Percentiles rank a stretch among this genome's conserved stretches.
These are phyloP conservation scores for Tipula vernalis DNA, from an alignment of 2,888 invertebrate species.

Conservation along the genomic window DNA sequence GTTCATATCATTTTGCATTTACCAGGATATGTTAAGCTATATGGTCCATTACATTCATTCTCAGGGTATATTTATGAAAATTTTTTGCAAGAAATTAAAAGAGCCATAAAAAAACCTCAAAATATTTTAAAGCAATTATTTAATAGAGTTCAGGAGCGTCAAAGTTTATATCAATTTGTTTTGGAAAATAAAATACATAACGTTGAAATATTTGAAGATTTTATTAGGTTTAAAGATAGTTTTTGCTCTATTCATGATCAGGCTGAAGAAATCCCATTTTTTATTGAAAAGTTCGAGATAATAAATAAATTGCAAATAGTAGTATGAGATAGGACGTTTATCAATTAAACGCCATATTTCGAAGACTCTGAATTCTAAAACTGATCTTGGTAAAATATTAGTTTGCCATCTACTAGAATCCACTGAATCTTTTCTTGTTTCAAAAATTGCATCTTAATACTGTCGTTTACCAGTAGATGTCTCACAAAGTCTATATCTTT, in stretches of 20 bases:
- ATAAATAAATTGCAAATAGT: too few species aligned
- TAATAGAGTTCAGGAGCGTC: not conserved
- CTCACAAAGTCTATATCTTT: not conserved
- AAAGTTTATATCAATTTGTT: not conserved
- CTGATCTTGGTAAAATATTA: not conserved
- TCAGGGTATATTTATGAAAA: not conserved
- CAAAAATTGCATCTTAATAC: not conserved
- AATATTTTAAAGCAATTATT: too few species aligned
- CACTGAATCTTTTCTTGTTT: not conserved
- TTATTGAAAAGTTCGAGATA: too few species aligned
- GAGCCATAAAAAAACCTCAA: too few species aligned
- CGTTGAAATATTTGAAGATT: too few species aligned
- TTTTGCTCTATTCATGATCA: too few species aligned
- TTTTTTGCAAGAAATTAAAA: too few species aligned
- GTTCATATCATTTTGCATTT: too few species aligned
- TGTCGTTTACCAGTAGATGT: not conserved
- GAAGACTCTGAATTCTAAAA: not conserved
- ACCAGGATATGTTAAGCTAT: not conserved
- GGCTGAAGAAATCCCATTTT: too few species aligned
- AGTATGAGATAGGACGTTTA: too few species aligned
- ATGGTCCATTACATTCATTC: not conserved
- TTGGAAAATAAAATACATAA: not conserved
- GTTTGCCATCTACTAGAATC: not conserved
- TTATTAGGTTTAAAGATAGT: too few species aligned
- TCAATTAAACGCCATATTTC: not conserved